phyloP scores from a whole-genome alignment of 2,113 vertebrate species.

The Salvelinus namaycush region DNA sequence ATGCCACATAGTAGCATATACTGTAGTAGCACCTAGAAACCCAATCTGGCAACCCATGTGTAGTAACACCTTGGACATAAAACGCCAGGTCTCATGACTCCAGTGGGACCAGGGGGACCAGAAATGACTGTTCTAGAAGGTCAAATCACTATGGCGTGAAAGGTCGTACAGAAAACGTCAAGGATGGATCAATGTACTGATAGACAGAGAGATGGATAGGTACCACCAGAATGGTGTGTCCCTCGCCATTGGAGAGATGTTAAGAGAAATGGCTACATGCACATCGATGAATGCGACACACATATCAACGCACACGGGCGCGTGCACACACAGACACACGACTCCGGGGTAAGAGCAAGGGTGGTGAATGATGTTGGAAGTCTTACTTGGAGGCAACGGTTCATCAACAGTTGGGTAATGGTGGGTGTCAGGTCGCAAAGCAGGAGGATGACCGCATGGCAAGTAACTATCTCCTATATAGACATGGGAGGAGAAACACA shows the following conservation, averaged over 20 bases:
- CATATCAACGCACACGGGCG: conserved; percentile 1
- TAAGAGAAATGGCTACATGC: not conserved
- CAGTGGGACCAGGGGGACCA: not conserved
- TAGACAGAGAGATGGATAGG: not conserved
- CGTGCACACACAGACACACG: conserved; percentile 4
- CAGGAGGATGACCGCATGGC: conserved; percentile 87
- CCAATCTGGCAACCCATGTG: not conserved
- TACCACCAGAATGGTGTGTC: not conserved
- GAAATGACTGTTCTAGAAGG: not conserved
- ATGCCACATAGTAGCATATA: not conserved
- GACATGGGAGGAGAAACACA: conserved; percentile 2
- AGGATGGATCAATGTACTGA: not conserved
- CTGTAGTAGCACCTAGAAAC: not conserved
- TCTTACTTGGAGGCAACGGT: conserved; percentile 98
- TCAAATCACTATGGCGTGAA: not conserved
- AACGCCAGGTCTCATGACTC: not conserved
- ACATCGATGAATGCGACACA: not conserved
- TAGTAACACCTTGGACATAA: not conserved
- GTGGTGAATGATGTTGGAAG: conserved; percentile 53
- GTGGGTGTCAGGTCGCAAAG: conserved; percentile 90
- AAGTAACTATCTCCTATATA: conserved; percentile 42
- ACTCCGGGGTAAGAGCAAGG: conserved; percentile 61
- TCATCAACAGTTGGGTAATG: conserved; percentile 96
- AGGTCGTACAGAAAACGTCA: not conserved
- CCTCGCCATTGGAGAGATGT: not conserved